Conservation (phyloP, 2,888 invertebrate species). For the Pharmacophagus antenor region DNA sequence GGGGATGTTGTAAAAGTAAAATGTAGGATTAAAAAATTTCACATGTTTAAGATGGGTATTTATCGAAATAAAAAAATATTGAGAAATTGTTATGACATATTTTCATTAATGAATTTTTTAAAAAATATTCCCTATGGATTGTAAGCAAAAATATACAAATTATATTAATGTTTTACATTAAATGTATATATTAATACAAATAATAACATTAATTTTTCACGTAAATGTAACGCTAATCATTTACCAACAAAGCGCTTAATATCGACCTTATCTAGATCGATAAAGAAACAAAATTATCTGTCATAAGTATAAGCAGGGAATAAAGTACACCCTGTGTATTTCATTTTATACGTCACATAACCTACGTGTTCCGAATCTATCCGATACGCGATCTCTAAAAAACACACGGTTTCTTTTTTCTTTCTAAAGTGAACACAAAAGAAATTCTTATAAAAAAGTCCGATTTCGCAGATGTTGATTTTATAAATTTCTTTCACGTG, state of each 20-base stretch:
- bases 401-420: conserved; percentile 67
- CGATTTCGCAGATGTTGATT: conserved; percentile 79
- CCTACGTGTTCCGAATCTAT: conserved; percentile 58
- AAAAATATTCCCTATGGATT: too few relatives aligned
- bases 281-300: too few relatives aligned
- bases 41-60: background rate
- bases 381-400: conserved; percentile 70
- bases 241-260: too few relatives aligned
- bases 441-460: conserved; percentile 66
- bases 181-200: too few relatives aligned
- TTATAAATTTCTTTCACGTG: conserved; percentile 79
- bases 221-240: too few relatives aligned
- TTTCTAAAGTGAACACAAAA: conserved; percentile 48
- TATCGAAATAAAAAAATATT: background rate
- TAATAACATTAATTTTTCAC: too few relatives aligned
- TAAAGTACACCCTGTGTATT: conserved; percentile 33
- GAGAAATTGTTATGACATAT: background rate
- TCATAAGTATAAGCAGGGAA: background rate
- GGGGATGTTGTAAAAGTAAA: conserved; percentile 43
- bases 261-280: too few relatives aligned
- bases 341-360: conserved; percentile 36
- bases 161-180: too few relatives aligned
- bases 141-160: too few relatives aligned
- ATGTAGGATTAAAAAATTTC: background rate
- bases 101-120: background rate